Conservation (phyloP, 1,140 invertebrate species). For the Ceratosolen solmsi region DNA sequence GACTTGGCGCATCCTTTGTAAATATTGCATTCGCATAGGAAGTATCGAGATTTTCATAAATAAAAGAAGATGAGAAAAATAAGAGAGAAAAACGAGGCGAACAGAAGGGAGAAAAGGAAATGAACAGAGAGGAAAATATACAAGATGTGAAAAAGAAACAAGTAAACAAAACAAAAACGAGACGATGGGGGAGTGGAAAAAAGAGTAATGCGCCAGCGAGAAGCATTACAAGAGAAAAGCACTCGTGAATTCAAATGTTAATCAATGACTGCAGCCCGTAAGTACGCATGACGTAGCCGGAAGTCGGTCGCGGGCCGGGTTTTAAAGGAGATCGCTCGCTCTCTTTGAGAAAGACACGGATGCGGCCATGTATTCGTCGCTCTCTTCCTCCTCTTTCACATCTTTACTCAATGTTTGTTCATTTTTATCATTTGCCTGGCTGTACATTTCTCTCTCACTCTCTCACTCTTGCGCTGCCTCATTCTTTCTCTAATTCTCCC, state of each 20-base stretch:
- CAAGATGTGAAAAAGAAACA: neutral
- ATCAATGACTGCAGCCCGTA: slow-evolving; percentile 30
- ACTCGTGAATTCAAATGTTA: slow-evolving; percentile 39
- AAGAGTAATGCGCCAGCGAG: neutral
- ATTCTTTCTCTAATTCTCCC: neutral
- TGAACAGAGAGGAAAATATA: no score
- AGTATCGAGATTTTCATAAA: neutral
- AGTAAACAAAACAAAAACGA: neutral
- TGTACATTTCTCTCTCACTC: neutral
- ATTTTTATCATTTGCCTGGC: neutral
- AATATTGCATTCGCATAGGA: neutral
- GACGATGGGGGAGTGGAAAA: neutral
- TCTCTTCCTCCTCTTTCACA: neutral
- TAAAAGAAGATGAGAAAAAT: neutral
- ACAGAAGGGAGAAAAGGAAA: neutral
- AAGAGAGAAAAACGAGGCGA: neutral
- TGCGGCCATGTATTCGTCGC: neutral
- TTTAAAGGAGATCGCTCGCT: slow-evolving; percentile 45
- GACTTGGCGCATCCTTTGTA: no score
- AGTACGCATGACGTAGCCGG: slow-evolving; percentile 8
- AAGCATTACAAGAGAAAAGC: no score
- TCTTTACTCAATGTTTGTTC: slow-evolving; percentile 13
- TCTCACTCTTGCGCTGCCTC: neutral
- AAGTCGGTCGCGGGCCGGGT: neutral
- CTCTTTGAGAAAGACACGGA: neutral